A percentile compares a stretch with the other conserved stretches of the same genome.
Evolutionary conservation across 2,113 vertebrate species (phyloP).

Genomic region (Nyctibius bracteatus): DNA sequence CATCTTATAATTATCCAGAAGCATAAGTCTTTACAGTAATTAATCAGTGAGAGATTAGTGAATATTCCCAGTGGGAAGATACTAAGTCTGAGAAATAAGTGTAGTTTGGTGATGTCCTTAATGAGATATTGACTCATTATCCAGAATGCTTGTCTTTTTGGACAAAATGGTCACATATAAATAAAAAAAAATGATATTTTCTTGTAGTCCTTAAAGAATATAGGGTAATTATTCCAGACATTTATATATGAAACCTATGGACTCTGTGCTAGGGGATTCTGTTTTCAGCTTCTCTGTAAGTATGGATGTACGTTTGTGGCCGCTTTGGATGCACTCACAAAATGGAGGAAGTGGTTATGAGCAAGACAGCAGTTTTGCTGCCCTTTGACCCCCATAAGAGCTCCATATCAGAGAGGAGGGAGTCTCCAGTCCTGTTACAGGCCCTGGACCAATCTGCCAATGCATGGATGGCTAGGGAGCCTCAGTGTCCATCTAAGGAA

Average conservation of each 20-base stretch:
- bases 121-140: slow-evolving; percentile 65
- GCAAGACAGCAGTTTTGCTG: background rate
- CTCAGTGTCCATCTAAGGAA: background rate
- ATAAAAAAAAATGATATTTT: background rate
- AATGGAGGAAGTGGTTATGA: background rate
- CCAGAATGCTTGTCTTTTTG: background rate
- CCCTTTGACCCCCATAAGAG: background rate
- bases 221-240: background rate
- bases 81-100: slow-evolving; percentile 60
- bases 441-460: background rate
- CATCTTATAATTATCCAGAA: slow-evolving; percentile 68
- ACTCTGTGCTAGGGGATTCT: background rate
- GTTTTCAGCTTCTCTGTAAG: background rate
- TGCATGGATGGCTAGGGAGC: accelerated
- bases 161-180: background rate
- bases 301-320: background rate
- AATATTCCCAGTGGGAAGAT: slow-evolving; percentile 66
- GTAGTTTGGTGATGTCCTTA: slow-evolving; percentile 61
- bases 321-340: background rate
- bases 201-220: background rate
- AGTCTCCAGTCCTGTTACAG: background rate
- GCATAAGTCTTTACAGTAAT: slow-evolving; percentile 68
- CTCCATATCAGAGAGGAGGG: background rate
- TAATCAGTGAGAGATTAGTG: slow-evolving; percentile 69
- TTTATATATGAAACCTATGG: background rate